Evolutionary conservation across 2,888 invertebrate species (phyloP), one percentile per base, ranked within the genome.

Genomic region (Hemicrepidius hirtus): DNA sequence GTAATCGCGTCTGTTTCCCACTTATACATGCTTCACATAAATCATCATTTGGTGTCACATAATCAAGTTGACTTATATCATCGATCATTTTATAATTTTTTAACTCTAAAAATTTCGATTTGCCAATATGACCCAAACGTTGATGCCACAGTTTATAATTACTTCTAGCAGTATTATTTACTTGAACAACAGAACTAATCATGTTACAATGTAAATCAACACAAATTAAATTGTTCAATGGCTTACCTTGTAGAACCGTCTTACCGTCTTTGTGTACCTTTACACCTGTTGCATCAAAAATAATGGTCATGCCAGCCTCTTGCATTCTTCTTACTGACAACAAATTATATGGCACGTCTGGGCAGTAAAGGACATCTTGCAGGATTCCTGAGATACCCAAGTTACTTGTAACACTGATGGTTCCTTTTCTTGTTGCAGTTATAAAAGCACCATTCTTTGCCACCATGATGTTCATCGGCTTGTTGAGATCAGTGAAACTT

Each of bases 21-120:
- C 37, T 55, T 18, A 21, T 50, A 62, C 28, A 46, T 63, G 71
- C 60, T 68, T 68, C n/a, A 60, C 74, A 55, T 37, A 44, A 16
- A 73, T 13, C 24, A 9, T 50, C 9, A 50, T 18, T 50, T 50
- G 18, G 18, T 50, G 7, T 68, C 82, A 18, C 24, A n/a, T 50
- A 16, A 5, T 18, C 24, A 50, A 50, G 12, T 18, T n/a, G 12
- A 18, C 24, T 7, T 10, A 13, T 50, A 21, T 50, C 50, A 1
- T 50, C 1, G 7, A 18, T 12, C 49, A 67, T 67, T 13, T 67
- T 10, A 3, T 20, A 3, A 20, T 0, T 68, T 59, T 60, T 67
- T 46, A 71, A 32, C 20, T 55, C 32, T 41, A 49, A 9, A 35
- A 71, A 71, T 46, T 67, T 49, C 16, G 67, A 18, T 53, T 70